phyloP scores from a whole-genome alignment of 2,888 invertebrate genomes.

The Druceiella hillmani region DNA sequence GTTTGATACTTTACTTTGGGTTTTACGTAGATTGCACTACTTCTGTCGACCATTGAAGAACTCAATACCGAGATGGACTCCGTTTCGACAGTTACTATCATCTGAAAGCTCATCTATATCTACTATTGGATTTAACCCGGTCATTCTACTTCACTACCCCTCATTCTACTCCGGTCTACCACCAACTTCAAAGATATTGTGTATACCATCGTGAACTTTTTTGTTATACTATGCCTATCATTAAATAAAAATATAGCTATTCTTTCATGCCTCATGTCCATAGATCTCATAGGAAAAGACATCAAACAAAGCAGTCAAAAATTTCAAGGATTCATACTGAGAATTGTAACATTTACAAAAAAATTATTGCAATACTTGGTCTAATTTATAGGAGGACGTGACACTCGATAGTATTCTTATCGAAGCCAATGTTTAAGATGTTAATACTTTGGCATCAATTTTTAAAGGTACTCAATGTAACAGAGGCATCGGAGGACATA shows the following conservation, averaged over 20 bases:
- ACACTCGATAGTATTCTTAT: constrained; percentile 21
- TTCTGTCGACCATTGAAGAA: constrained; percentile 22
- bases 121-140: constrained; percentile 23
- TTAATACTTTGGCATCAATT: constrained; percentile 23
- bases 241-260: constrained; percentile 21
- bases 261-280: constrained; percentile 22
- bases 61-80: constrained; percentile 21
- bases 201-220: constrained; percentile 25
- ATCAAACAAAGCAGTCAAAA: constrained; percentile 23
- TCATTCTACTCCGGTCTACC: no score
- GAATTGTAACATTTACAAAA: constrained; percentile 25
- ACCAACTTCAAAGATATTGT: constrained; percentile 24
- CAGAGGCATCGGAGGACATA: constrained; percentile 22
- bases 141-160: no score
- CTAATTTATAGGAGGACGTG: constrained; percentile 23
- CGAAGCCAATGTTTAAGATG: constrained; percentile 24
- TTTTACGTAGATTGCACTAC: constrained; percentile 23
- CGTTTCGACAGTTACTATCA: constrained; percentile 24
- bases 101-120: constrained; percentile 20
- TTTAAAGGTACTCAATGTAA: constrained; percentile 21
- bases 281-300: constrained; percentile 22
- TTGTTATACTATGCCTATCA: constrained; percentile 17
- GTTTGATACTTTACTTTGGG: constrained; percentile 19
- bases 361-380: constrained; percentile 24
- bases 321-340: constrained; percentile 24